These are phyloP conservation scores for Cottoperca gobio DNA, from an alignment of 2,797 vertebrate genomes.

Conservation along the genomic window DNA sequence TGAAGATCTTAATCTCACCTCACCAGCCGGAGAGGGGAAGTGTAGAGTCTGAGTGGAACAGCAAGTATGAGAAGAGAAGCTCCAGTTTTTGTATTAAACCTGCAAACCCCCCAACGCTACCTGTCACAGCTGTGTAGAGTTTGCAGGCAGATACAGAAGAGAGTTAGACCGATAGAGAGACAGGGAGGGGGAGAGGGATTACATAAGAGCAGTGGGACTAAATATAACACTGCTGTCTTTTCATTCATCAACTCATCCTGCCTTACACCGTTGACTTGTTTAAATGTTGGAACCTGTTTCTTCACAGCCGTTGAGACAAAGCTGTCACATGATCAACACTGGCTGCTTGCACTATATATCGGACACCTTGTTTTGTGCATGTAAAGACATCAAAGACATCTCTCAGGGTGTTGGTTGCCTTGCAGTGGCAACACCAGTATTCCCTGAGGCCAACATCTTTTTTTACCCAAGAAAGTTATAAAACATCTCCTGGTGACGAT, in stretches of 20 bases:
- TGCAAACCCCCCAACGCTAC: neutral
- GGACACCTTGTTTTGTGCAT: neutral
- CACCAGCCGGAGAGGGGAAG: neutral
- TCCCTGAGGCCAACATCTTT: neutral
- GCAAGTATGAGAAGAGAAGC: neutral
- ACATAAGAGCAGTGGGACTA: neutral
- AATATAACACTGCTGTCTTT: neutral
- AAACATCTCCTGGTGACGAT: no score
- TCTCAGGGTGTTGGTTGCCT: neutral
- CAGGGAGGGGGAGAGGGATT: neutral
- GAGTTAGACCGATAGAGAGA: neutral
- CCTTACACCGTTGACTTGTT: no score
- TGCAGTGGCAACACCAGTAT: no score
- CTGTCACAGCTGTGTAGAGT: neutral
- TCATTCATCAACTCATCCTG: neutral
- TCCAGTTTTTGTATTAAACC: neutral
- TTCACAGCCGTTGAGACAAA: neutral
- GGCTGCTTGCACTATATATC: neutral
- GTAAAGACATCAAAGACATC: neutral
- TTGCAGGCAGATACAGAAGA: no score
- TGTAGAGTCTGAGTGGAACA: neutral
- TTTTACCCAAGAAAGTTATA: neutral
- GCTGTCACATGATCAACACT: neutral
- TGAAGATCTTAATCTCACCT: constrained; percentile 34
- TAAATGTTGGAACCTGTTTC: neutral